Percentiles rank a stretch among this genome's conserved stretches.
These are phyloP conservation scores for Drosophila biarmipes DNA, from an alignment of 1,140 invertebrate genomes.

Conservation along the genomic window DNA sequence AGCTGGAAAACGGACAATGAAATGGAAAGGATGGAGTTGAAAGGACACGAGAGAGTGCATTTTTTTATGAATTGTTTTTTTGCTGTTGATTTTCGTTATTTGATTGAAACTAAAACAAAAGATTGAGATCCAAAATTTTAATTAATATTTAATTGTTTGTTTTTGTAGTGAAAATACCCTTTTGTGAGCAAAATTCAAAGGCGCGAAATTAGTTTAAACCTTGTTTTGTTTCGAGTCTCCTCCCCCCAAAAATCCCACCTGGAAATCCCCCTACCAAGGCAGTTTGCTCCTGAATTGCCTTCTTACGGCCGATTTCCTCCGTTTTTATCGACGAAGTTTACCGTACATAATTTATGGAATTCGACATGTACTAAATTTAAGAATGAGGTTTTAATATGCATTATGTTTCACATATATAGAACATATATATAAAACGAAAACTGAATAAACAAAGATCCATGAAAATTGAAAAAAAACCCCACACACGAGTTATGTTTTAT, in stretches of 20 bases:
- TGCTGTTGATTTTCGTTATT: constrained; percentile 82
- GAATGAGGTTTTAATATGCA: constrained; percentile 40
- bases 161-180: constrained; percentile 71
- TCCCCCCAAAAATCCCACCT: constrained; percentile 10
- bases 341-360: constrained; percentile 67
- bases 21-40: constrained; percentile 7
- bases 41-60: constrained; percentile 28
- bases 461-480: constrained; percentile 56
- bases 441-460: constrained; percentile 53
- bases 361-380: constrained; percentile 47
- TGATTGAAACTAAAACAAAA: constrained; percentile 53
- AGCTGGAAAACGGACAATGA: constrained; percentile 22
- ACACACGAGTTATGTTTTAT: constrained; percentile 69
- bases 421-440: constrained; percentile 54
- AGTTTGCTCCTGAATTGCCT: constrained; percentile 7
- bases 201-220: constrained; percentile 56
- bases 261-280: constrained; percentile 38
- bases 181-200: constrained; percentile 71
- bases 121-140: constrained; percentile 54
- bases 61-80: constrained; percentile 69
- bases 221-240: constrained; percentile 36
- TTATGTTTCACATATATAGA: constrained; percentile 64
- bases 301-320: constrained; percentile 21
- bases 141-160: constrained; percentile 79
- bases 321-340: constrained; percentile 63